These are phyloP conservation scores for Philaethria dido DNA, from an alignment of 2,888 invertebrate species.

Conservation along the genomic window DNA sequence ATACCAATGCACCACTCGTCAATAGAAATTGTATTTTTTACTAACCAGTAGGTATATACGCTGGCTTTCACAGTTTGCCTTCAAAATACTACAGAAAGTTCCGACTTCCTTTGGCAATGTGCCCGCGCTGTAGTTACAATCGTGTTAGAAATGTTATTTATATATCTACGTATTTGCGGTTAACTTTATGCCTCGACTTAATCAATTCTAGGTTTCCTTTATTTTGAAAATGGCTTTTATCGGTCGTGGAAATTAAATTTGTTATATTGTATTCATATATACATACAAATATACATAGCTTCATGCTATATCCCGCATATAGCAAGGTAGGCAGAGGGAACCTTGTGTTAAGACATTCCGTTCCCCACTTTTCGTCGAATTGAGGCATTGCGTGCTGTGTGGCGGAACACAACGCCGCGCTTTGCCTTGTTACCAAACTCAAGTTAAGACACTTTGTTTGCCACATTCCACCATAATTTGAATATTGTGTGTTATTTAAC, in stretches of 20 bases:
- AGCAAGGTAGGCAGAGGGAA: too few relatives aligned
- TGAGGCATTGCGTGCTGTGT: too few relatives aligned
- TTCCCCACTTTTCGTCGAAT: too few relatives aligned
- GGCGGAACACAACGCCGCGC: too few relatives aligned
- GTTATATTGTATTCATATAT: too few relatives aligned
- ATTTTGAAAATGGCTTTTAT: background rate
- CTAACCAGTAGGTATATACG: constrained; percentile 30
- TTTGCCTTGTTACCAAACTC: too few relatives aligned
- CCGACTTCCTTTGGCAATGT: constrained; percentile 36
- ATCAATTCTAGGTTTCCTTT: background rate
- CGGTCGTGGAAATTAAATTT: too few relatives aligned
- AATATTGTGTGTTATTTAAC: background rate
- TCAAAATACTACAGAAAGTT: constrained; percentile 39
- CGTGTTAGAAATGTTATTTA: constrained; percentile 38
- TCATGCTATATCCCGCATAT: too few relatives aligned
- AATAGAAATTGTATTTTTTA: constrained; percentile 14
- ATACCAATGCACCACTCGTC: background rate
- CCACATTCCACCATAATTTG: too few relatives aligned
- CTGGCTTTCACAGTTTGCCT: constrained; percentile 40
- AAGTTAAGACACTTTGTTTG: too few relatives aligned
- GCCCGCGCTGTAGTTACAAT: constrained; percentile 29
- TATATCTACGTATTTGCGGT: constrained; percentile 21
- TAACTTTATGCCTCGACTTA: constrained; percentile 5
- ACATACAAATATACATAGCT: too few relatives aligned
- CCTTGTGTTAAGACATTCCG: too few relatives aligned